Evolutionary conservation across 1,140 invertebrate genomes (phyloP).

Genomic region (Procambarus virginalis): DNA sequence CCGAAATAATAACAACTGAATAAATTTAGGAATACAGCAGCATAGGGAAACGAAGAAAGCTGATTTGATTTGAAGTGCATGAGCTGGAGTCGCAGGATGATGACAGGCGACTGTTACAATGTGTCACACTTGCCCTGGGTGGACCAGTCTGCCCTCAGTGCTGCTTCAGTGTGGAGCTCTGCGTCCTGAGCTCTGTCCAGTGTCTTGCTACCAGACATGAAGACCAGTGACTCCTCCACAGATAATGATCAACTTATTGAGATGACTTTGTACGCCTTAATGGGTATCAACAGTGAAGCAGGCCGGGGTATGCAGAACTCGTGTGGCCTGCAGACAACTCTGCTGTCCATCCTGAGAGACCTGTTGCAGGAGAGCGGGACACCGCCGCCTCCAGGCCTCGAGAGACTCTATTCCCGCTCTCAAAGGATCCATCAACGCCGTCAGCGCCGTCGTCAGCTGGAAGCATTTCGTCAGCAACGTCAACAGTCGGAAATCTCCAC

Average conservation of each 20-base stretch:
- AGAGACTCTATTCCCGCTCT: constrained; percentile 13
- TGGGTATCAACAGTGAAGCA: constrained; percentile 28
- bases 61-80: too few relatives aligned
- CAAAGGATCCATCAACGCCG: constrained; percentile 24
- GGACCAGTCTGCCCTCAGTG: neutral
- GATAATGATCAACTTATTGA: constrained; percentile 24
- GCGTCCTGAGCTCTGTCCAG: neutral
- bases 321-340: constrained; percentile 23
- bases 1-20: too few relatives aligned
- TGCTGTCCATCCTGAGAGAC: constrained; percentile 34
- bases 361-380: constrained; percentile 40
- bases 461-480: neutral
- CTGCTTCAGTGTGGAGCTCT: neutral
- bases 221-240: neutral
- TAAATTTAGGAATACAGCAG: too few relatives aligned
- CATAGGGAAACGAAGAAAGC: too few relatives aligned
- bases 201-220: neutral
- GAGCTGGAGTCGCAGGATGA: too few relatives aligned
- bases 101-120: too few relatives aligned
- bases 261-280: constrained; percentile 23
- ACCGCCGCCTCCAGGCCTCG: constrained; percentile 14
- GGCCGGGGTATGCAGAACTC: neutral
- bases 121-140: neutral
- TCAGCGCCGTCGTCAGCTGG: constrained; percentile 38
- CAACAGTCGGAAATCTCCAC: neutral